Percentiles rank a stretch among this genome's conserved stretches.
Evolutionary conservation across 1,140 invertebrate species (phyloP).

Genomic region (Bicyclus anynana): DNA sequence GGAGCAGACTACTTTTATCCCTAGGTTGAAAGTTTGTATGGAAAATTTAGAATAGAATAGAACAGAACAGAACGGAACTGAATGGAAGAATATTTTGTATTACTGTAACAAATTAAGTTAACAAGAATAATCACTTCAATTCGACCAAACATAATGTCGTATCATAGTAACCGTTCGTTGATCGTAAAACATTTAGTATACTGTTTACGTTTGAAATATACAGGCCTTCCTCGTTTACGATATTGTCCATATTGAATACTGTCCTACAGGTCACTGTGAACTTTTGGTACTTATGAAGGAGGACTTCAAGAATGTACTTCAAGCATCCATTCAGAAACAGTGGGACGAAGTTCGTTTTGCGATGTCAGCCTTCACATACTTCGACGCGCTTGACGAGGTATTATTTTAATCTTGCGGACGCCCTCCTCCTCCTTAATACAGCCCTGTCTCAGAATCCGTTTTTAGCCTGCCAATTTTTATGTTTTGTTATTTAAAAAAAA

Average conservation of each 20-base stretch:
- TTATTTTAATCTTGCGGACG: no score
- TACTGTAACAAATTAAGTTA: no score
- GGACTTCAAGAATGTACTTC: constrained; percentile 80
- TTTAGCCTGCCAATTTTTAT: no score
- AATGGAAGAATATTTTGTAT: no score
- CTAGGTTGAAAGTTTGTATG: no score
- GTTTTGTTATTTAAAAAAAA: no score
- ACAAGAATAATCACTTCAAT: background rate
- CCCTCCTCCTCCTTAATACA: no score
- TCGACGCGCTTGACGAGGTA: constrained; percentile 78
- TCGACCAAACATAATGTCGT: constrained; percentile 16
- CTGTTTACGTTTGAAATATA: constrained; percentile 13
- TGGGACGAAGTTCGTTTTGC: constrained; percentile 80
- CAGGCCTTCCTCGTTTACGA: background rate
- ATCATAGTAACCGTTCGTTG: constrained; percentile 22
- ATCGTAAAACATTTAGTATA: constrained; percentile 15
- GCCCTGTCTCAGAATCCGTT: no score
- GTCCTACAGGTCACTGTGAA: constrained; percentile 74
- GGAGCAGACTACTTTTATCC: no score
- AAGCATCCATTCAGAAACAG: constrained; percentile 75
- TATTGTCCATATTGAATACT: background rate
- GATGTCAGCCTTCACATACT: constrained; percentile 81
- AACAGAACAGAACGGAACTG: no score
- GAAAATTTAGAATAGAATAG: no score
- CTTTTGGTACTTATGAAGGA: constrained; percentile 73